phyloP scores from a whole-genome alignment of 2,888 invertebrate species.

The Eristalis pertinax region DNA sequence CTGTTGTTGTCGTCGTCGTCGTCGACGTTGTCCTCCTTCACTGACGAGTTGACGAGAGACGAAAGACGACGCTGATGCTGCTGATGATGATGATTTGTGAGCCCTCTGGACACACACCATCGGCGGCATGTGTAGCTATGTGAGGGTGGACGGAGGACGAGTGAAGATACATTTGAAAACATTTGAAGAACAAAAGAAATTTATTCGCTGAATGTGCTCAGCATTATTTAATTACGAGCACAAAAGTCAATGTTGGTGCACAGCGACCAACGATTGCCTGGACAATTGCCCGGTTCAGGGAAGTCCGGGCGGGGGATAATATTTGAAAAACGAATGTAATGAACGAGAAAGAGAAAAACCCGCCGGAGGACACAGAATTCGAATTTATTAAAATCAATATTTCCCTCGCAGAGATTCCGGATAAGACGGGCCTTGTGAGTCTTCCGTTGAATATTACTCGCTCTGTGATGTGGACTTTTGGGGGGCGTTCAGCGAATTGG shows the following conservation, averaged over 20 bases:
- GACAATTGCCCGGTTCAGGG: slow-evolving; percentile 6
- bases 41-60: slow-evolving; percentile 12
- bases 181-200: slow-evolving; percentile 35
- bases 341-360: not conserved
- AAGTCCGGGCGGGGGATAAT: slow-evolving; percentile 14
- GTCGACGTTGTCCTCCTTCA: not conserved
- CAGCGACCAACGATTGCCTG: slow-evolving; percentile 6
- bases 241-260: slow-evolving; percentile 18
- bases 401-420: not conserved
- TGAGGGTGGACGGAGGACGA: not conserved
- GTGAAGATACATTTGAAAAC: slow-evolving; percentile 2
- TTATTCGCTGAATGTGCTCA: slow-evolving; percentile 44
- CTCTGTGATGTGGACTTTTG: not conserved
- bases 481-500: not conserved
- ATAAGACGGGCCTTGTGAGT: slow-evolving; percentile 18
- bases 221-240: slow-evolving; percentile 48
- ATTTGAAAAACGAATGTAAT: slow-evolving; percentile 13
- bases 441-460: not conserved
- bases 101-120: slow-evolving; percentile 37
- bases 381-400: slow-evolving; percentile 32
- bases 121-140: not conserved
- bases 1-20: not conserved
- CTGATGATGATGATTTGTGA: slow-evolving; percentile 50
- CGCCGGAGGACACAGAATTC: not conserved
- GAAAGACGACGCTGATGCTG: slow-evolving; percentile 28